phyloP scores from a whole-genome alignment of 1,140 invertebrate genomes.

The Aethina tumida region DNA sequence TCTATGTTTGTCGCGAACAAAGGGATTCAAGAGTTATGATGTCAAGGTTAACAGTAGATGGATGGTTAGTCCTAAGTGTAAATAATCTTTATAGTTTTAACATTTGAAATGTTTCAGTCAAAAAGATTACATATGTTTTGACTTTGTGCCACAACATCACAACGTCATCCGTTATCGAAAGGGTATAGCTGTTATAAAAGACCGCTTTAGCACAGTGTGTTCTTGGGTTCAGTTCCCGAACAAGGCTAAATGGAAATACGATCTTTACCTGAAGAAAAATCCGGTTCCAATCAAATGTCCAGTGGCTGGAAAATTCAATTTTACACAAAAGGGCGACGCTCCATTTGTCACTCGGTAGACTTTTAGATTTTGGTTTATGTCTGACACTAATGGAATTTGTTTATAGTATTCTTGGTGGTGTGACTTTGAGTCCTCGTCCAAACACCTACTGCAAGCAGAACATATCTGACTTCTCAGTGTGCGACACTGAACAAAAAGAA shows the following conservation, averaged over 20 bases:
- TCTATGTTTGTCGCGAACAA: constrained; percentile 90
- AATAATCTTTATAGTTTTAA: background rate
- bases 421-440: constrained; percentile 84
- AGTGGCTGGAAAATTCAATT: constrained; percentile 91
- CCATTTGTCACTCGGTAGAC: constrained; percentile 66
- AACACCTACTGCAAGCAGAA: constrained; percentile 89
- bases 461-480: constrained; percentile 90
- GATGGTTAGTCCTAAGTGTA: constrained; percentile 56
- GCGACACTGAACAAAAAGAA: constrained; percentile 87
- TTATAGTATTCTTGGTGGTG: constrained; percentile 77
- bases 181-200: constrained; percentile 80
- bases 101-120: constrained; percentile 54
- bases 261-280: constrained; percentile 79
- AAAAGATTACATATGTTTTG: constrained; percentile 95
- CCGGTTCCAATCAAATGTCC: constrained; percentile 90
- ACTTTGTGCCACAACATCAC: constrained; percentile 91
- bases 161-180: constrained; percentile 88
- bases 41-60: constrained; percentile 90
- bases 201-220: constrained; percentile 84
- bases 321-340: constrained; percentile 80
- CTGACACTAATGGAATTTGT: constrained; percentile 2
- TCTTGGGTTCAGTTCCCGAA: constrained; percentile 89
- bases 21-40: constrained; percentile 85
- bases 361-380: background rate
- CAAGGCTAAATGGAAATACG: constrained; percentile 77